Evolutionary conservation across 2,797 vertebrate species (phyloP).

Genomic region (Coreius guichenoti): DNA sequence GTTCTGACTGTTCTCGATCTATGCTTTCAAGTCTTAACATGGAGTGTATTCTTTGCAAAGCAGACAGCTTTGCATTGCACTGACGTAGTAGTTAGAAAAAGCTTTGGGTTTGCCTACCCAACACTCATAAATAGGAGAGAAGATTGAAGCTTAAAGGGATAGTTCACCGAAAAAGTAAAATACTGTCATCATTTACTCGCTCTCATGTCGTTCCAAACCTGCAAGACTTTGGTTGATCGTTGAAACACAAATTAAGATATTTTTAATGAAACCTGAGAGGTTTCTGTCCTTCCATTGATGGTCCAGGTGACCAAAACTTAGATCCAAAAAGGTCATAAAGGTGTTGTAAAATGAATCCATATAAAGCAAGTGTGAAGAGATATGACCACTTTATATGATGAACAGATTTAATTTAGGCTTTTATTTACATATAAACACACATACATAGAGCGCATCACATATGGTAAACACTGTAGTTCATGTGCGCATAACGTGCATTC

Average conservation of each 20-base stretch:
- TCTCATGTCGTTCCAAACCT: background rate
- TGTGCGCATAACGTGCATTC: fast-evolving
- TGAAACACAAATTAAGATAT: background rate
- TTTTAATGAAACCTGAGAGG: background rate
- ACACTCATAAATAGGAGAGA: background rate
- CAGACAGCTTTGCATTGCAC: conserved; percentile 21
- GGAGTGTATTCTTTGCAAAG: background rate
- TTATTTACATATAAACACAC: background rate
- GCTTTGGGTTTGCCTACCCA: background rate
- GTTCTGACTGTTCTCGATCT: conserved; percentile 69
- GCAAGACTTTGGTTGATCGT: background rate
- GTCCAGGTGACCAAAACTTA: background rate
- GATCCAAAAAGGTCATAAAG: background rate
- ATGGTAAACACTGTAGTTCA: background rate
- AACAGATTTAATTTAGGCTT: background rate
- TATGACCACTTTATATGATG: background rate
- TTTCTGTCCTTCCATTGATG: background rate
- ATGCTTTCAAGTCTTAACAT: conserved; percentile 41
- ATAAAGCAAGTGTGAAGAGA: background rate
- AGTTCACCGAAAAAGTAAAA: background rate
- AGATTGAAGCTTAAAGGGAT: background rate
- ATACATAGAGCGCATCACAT: background rate
- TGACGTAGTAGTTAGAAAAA: background rate
- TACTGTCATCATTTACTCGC: background rate
- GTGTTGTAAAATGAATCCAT: background rate